phyloP scores from a whole-genome alignment of 2,113 vertebrate genomes.

The Melospiza georgiana region DNA sequence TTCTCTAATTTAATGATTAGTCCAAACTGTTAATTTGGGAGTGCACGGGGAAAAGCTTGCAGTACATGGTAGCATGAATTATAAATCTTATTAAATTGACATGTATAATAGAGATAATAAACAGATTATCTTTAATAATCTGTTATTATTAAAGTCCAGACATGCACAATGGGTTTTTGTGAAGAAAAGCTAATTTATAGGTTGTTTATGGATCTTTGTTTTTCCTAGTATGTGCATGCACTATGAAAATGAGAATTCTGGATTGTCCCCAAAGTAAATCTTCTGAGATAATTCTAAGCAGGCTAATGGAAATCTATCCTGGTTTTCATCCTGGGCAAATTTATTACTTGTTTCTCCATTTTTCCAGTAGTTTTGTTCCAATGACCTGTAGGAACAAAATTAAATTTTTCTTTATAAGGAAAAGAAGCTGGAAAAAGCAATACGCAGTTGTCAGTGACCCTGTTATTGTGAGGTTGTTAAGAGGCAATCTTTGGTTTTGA shows the following conservation, averaged over 20 bases:
- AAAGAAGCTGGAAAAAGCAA: background rate
- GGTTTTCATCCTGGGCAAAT: background rate
- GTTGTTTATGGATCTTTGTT: background rate
- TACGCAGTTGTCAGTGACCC: background rate
- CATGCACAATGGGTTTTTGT: background rate
- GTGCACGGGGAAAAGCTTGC: background rate
- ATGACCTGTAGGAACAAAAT: background rate
- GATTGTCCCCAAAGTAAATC: background rate
- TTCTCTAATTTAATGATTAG: background rate
- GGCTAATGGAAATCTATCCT: background rate
- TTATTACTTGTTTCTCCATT: background rate
- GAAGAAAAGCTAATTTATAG: background rate
- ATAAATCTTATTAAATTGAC: background rate
- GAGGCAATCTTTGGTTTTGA: background rate
- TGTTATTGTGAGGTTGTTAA: background rate
- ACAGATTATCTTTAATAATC: background rate
- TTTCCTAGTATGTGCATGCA: rapidly evolving
- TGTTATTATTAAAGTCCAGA: too few species aligned
- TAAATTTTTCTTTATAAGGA: background rate
- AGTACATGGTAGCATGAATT: background rate
- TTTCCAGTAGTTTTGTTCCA: background rate
- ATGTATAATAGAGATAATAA: background rate
- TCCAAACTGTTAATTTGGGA: background rate
- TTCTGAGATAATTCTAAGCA: background rate
- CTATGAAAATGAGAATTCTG: background rate